Evolutionary conservation across 2,113 vertebrate genomes (phyloP).

Genomic region (Tragelaphus imberbis): DNA sequence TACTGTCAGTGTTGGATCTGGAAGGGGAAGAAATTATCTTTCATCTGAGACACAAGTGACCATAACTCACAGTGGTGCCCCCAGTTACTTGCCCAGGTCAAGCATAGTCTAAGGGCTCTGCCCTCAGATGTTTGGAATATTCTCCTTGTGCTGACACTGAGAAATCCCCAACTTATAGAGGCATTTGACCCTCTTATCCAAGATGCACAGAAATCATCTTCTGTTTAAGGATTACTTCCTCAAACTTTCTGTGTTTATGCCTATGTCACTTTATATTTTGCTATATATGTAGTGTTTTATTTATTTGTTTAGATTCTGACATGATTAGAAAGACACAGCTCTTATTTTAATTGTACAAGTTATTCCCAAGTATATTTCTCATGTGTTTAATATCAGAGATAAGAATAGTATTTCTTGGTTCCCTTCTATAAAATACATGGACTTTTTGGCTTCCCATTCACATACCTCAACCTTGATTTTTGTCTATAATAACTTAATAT

Average conservation of each 20-base stretch:
- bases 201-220: neutral
- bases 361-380: neutral
- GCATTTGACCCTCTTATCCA: neutral
- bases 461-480: neutral
- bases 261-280: neutral
- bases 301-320: neutral
- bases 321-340: neutral
- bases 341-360: neutral
- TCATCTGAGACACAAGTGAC: neutral
- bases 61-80: rapidly evolving
- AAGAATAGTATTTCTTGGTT: neutral
- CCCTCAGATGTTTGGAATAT: neutral
- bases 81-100: no score
- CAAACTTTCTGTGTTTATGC: neutral
- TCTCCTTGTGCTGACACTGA: neutral
- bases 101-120: rapidly evolving
- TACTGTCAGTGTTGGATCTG: neutral
- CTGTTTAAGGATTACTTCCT: neutral
- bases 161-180: neutral
- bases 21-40: neutral
- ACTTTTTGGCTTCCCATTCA: neutral
- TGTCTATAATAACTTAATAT: neutral
- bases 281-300: neutral
- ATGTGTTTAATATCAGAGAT: neutral
- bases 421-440: neutral